These are phyloP conservation scores for Nannobrachium achirus DNA, from an alignment of 2,113 vertebrate species.

Conservation along the genomic window DNA sequence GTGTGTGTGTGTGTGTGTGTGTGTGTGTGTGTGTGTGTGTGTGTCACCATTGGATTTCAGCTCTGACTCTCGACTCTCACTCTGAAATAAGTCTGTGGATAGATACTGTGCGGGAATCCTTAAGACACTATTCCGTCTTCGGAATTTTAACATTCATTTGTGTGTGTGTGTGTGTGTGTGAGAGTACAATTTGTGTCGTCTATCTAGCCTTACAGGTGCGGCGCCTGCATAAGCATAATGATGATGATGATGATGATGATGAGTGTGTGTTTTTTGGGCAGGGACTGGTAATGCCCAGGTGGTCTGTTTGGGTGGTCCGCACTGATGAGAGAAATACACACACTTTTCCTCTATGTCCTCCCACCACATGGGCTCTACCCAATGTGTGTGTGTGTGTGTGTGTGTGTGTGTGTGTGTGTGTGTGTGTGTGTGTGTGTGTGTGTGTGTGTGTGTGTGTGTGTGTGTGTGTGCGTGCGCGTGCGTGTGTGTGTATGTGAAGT, in stretches of 20 bases:
- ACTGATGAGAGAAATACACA: constrained; percentile 1
- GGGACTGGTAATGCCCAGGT: constrained; percentile 37
- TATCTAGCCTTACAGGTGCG: no score
- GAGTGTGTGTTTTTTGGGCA: neutral
- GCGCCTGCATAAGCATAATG: neutral
- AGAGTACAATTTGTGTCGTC: neutral
- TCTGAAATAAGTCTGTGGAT: neutral
- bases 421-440: no score
- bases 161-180: neutral
- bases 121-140: neutral
- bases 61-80: neutral
- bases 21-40: constrained; percentile 17
- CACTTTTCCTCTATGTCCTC: no score
- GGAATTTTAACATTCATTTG: neutral
- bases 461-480: no score
- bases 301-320: constrained; percentile 58
- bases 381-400: no score
- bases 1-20: constrained; percentile 35
- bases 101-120: no score
- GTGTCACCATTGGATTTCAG: constrained; percentile 1
- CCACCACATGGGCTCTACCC: no score
- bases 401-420: no score
- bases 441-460: no score
- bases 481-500: no score
- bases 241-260: neutral